Conservation (phyloP, 1,140 invertebrate genomes). For the Orchesella cincta region DNA sequence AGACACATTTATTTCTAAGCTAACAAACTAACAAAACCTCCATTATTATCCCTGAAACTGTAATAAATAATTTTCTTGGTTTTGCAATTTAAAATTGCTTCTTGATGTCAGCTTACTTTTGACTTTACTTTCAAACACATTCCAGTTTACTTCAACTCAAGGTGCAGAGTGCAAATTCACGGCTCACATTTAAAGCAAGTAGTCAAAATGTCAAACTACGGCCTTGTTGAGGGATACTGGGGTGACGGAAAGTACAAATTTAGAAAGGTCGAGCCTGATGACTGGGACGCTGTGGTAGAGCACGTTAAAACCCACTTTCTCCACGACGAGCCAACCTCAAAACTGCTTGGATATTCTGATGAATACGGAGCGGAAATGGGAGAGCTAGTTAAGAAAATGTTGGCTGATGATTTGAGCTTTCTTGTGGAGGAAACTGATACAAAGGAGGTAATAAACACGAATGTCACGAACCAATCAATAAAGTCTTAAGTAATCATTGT, state of each 20-base stretch:
- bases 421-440: conserved; percentile 33
- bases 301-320: conserved; percentile 36
- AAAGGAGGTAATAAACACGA: conserved; percentile 28
- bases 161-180: no score
- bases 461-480: not conserved
- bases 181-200: not conserved
- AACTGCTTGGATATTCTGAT: conserved; percentile 35
- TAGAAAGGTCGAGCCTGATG: conserved; percentile 34
- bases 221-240: conserved; percentile 38
- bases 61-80: no score
- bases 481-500: not conserved
- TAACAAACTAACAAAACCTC: no score
- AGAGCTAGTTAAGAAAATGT: conserved; percentile 22
- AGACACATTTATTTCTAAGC: no score
- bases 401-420: conserved; percentile 40
- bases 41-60: no score
- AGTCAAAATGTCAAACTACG: not conserved
- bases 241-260: conserved; percentile 30
- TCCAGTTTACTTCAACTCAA: no score
- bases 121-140: no score
- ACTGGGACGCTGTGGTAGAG: conserved; percentile 33
- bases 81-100: no score
- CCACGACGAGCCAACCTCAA: conserved; percentile 36
- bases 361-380: conserved; percentile 35
- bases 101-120: no score